Percentiles rank a stretch among this genome's conserved stretches.
phyloP scores from a whole-genome alignment of 2,797 vertebrate species.

The Spheniscus humboldti region DNA sequence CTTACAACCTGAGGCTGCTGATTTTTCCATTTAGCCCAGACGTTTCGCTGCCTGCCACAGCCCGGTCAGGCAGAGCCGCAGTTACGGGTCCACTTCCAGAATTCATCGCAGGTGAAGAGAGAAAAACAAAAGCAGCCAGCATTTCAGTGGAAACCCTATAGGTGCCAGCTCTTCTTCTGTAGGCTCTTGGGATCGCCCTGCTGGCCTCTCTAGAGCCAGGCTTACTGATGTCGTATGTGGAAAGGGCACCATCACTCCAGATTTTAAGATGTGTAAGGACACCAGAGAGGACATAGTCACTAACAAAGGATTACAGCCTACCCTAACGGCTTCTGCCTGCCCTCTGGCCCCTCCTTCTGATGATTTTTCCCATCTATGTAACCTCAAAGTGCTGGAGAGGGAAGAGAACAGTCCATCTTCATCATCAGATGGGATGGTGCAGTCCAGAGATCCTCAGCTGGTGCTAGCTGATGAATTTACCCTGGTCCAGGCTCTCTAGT shows the following conservation, averaged over 20 bases:
- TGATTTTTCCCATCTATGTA: neutral
- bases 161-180: neutral
- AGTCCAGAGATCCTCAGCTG: neutral
- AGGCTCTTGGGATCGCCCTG: rapidly evolving
- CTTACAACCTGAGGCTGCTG: slow-evolving; percentile 50
- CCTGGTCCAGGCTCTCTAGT: neutral
- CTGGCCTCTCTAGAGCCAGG: neutral
- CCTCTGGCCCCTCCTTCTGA: neutral
- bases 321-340: neutral
- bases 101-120: neutral
- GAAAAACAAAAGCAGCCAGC: neutral
- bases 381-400: neutral
- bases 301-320: neutral
- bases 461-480: neutral
- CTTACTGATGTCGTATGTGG: rapidly evolving
- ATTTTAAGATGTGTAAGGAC: neutral
- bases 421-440: neutral
- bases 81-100: slow-evolving; percentile 26
- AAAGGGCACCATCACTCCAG: neutral
- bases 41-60: neutral
- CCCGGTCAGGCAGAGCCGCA: neutral
- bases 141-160: neutral
- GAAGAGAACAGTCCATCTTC: neutral
- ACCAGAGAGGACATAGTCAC: neutral
- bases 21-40: slow-evolving; percentile 59